A percentile compares a stretch with the other conserved stretches of the same genome.
Evolutionary conservation across 2,797 vertebrate genomes (phyloP).

Genomic region (Knipowitschia caucasica): DNA sequence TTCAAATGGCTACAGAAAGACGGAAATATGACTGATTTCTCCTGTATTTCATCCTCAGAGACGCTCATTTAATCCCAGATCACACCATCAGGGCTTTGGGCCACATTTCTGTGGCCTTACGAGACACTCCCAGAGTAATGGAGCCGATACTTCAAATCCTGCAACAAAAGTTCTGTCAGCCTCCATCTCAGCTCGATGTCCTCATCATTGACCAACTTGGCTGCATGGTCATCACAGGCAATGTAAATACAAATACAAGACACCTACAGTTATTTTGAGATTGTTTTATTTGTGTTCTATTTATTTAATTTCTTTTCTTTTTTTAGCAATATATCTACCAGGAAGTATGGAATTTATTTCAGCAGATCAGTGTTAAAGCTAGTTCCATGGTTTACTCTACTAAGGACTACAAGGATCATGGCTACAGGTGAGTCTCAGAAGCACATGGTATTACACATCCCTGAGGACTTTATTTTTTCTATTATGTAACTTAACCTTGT

Average conservation of each 20-base stretch:
- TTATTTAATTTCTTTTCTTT: slow-evolving; percentile 4
- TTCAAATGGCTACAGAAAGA: neutral
- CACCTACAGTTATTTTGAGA: neutral
- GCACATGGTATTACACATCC: too few relatives aligned
- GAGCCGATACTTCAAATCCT: slow-evolving; percentile 97
- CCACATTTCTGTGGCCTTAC: slow-evolving; percentile 91
- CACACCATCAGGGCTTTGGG: slow-evolving; percentile 96
- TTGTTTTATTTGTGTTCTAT: neutral
- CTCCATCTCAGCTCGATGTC: slow-evolving; percentile 92
- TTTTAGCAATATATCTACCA: slow-evolving; percentile 98
- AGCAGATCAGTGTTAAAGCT: slow-evolving; percentile 98
- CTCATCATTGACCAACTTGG: slow-evolving; percentile 97
- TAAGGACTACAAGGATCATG: slow-evolving; percentile 95
- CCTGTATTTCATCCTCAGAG: slow-evolving; percentile 66
- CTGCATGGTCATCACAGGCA: slow-evolving; percentile 97
- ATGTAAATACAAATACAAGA: slow-evolving; percentile 71
- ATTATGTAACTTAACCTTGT: neutral
- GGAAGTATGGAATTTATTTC: slow-evolving; percentile 98
- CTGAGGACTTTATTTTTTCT: neutral
- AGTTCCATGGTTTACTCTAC: slow-evolving; percentile 97
- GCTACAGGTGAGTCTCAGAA: slow-evolving; percentile 95
- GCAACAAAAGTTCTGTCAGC: slow-evolving; percentile 99
- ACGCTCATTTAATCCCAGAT: slow-evolving; percentile 95
- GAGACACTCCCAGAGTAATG: slow-evolving; percentile 97
- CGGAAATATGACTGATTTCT: neutral